Conservation (phyloP, 2,797 vertebrate species). For the Malurus splendens region DNA sequence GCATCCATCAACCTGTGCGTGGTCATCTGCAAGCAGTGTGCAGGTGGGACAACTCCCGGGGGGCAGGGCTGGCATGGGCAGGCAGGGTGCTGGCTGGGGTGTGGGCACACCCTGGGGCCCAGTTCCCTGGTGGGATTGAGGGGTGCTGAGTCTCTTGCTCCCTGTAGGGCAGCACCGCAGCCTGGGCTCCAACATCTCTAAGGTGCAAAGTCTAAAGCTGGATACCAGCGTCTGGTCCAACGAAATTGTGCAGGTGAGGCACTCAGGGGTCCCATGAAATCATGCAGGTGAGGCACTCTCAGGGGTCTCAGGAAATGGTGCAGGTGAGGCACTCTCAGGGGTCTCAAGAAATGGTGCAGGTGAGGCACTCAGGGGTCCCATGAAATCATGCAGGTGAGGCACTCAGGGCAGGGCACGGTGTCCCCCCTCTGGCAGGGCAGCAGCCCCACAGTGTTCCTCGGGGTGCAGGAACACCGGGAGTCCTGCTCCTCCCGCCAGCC, state of each 20-base stretch:
- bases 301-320: constrained; percentile 88
- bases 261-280: constrained; percentile 84
- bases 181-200: constrained; percentile 90
- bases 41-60: constrained; percentile 67
- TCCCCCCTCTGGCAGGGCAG: background rate
- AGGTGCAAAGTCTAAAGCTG: constrained; percentile 95
- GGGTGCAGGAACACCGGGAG: background rate
- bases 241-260: constrained; percentile 90
- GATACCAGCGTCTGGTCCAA: constrained; percentile 97
- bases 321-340: constrained; percentile 73
- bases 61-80: background rate
- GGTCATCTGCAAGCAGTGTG: constrained; percentile 97
- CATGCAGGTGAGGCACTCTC: constrained; percentile 80
- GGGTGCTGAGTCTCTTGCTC: background rate
- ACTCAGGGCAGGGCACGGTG: fast-evolving
- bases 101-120: background rate
- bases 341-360: constrained; percentile 79
- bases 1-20: constrained; percentile 96
- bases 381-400: constrained; percentile 89
- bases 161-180: constrained; percentile 88
- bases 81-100: background rate
- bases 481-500: background rate
- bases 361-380: constrained; percentile 78
- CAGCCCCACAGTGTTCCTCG: fast-evolving
- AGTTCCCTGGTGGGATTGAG: background rate